Evolutionary conservation across 2,113 vertebrate genomes (phyloP).

Genomic region (Campylomormyrus numenius): DNA sequence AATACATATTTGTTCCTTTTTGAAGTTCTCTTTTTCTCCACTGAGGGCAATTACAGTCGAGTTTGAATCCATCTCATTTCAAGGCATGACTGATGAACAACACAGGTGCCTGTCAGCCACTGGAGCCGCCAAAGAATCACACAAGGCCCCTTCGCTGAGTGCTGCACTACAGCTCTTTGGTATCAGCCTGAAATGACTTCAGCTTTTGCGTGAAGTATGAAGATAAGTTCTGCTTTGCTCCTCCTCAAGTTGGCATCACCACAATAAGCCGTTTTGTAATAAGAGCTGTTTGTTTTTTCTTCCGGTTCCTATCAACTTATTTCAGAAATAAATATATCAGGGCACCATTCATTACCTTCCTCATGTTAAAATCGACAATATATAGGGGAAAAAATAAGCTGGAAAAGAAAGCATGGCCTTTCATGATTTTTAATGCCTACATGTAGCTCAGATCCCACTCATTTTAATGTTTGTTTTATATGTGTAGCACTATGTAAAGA

Average conservation of each 20-base stretch:
- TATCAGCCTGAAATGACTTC: not conserved
- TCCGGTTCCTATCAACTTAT: not conserved
- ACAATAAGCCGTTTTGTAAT: not conserved
- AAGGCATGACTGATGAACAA: not conserved
- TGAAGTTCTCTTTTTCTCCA: not conserved
- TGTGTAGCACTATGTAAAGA: not conserved
- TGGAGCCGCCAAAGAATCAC: not conserved
- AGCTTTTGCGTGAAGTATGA: not conserved
- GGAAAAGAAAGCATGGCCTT: not conserved
- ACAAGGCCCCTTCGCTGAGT: not conserved
- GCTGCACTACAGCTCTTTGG: not conserved
- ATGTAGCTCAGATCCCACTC: not conserved
- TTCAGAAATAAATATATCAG: not conserved
- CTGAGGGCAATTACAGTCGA: not conserved
- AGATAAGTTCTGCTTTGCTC: not conserved
- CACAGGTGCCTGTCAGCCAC: not conserved
- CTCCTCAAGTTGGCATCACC: not conserved
- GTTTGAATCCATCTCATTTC: not conserved
- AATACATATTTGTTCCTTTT: not conserved
- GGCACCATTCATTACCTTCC: not conserved
- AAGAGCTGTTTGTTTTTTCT: not conserved
- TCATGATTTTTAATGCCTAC: not conserved
- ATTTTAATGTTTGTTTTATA: not conserved
- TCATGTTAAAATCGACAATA: not conserved
- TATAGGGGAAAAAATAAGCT: not conserved